phyloP scores from a whole-genome alignment of 2,888 invertebrate genomes.

The Macrostomum cliftonense region DNA sequence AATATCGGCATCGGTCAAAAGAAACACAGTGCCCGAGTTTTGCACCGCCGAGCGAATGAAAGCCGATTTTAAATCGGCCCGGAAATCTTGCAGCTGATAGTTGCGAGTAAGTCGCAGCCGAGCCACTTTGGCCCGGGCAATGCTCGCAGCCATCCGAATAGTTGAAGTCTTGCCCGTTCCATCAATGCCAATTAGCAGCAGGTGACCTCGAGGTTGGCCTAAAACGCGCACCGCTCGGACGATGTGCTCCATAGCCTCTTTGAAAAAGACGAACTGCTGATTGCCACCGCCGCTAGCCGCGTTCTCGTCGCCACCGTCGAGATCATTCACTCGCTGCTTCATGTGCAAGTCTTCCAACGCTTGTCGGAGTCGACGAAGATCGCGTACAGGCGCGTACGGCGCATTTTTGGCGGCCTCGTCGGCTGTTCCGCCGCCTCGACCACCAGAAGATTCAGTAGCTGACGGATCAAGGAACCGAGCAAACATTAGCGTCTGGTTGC shows the following conservation, averaged over 20 bases:
- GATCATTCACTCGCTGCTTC: constrained; percentile 23
- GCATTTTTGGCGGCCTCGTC: constrained; percentile 9
- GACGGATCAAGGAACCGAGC: constrained; percentile 29
- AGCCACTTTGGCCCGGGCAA: constrained; percentile 28
- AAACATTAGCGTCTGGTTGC: constrained; percentile 27
- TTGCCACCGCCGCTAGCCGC: not conserved
- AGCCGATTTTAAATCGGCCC: constrained; percentile 33
- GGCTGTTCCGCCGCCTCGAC: too few species aligned
- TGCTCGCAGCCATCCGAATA: constrained; percentile 27
- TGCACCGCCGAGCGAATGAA: constrained; percentile 10
- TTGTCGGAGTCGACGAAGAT: constrained; percentile 23
- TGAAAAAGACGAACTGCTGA: constrained; percentile 33
- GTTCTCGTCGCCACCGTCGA: not conserved
- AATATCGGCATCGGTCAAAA: constrained; percentile 24
- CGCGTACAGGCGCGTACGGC: constrained; percentile 29
- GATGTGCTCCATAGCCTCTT: constrained; percentile 34
- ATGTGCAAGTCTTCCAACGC: constrained; percentile 33
- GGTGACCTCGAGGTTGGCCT: constrained; percentile 34
- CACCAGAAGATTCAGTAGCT: not conserved
- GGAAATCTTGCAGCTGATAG: constrained; percentile 27
- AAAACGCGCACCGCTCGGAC: constrained; percentile 32
- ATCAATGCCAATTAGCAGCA: constrained; percentile 32
- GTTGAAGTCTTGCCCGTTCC: constrained; percentile 33
- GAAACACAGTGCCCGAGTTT: constrained; percentile 20
- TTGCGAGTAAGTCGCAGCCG: constrained; percentile 28